A percentile compares a stretch with the other conserved stretches of the same genome.
These are phyloP conservation scores for Noturus placidus DNA, from an alignment of 2,113 vertebrate genomes.

Conservation along the genomic window DNA sequence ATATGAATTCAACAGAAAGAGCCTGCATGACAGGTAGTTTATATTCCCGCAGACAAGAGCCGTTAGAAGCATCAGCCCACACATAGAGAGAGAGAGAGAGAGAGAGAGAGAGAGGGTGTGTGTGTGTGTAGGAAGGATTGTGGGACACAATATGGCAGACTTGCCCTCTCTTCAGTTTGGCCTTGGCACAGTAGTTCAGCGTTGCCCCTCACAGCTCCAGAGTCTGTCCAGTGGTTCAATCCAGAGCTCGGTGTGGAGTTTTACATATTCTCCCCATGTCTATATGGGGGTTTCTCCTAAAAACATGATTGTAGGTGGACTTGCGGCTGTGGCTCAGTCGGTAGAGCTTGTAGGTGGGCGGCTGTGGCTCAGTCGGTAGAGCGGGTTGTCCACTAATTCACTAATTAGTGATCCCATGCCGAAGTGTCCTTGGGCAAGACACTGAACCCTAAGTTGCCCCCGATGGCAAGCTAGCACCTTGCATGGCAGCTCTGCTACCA, in stretches of 20 bases:
- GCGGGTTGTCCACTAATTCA: too few species aligned
- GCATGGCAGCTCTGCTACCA: too few species aligned
- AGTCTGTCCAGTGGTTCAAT: neutral
- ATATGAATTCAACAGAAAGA: slow-evolving; percentile 75
- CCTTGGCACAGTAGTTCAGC: neutral
- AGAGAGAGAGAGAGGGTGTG: slow-evolving; percentile 33
- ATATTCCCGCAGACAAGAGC: slow-evolving; percentile 70
- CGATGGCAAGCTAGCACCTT: too few species aligned
- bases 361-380: too few species aligned
- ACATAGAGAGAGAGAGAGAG: slow-evolving; percentile 47
- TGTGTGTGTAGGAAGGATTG: slow-evolving; percentile 23
- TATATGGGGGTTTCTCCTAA: neutral
- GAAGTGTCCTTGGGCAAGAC: too few species aligned
- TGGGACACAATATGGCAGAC: slow-evolving; percentile 13
- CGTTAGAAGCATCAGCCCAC: slow-evolving; percentile 68
- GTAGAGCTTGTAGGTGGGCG: too few species aligned
- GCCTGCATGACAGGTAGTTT: slow-evolving; percentile 72
- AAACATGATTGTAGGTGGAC: neutral
- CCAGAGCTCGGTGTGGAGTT: neutral
- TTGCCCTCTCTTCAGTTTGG: neutral
- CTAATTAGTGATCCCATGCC: too few species aligned
- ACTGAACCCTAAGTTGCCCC: too few species aligned
- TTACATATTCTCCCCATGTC: neutral
- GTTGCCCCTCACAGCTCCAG: neutral
- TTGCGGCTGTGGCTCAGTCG: too few species aligned